phyloP scores from a whole-genome alignment of 2,797 vertebrate genomes.

The Microcaecilia unicolor region DNA sequence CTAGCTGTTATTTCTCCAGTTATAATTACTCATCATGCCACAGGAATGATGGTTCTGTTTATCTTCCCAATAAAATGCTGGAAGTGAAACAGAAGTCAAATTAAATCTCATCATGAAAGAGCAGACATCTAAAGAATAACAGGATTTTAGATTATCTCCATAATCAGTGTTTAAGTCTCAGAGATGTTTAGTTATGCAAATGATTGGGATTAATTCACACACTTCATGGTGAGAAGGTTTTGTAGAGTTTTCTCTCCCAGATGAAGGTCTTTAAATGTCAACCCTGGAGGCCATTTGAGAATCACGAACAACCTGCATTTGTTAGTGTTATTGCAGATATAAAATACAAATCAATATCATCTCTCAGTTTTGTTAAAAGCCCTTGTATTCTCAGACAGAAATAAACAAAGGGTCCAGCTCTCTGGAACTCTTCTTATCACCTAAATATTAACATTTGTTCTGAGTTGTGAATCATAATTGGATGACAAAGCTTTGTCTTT shows the following conservation, averaged over 20 bases:
- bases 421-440: neutral
- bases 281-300: no score
- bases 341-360: accelerated
- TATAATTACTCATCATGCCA: neutral
- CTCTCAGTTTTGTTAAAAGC: no score
- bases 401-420: neutral
- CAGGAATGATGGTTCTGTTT: no score
- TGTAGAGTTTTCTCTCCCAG: neutral
- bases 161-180: neutral
- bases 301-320: accelerated
- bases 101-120: neutral
- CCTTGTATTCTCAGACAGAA: no score
- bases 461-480: no score
- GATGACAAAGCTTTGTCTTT: neutral
- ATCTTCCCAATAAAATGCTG: neutral
- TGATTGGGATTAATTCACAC: accelerated
- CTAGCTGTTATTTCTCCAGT: neutral
- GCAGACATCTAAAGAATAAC: neutral
- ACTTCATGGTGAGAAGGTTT: accelerated
- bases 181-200: neutral
- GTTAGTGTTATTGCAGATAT: accelerated
- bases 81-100: neutral
- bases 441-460: neutral
- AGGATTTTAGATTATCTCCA: neutral
- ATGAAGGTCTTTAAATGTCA: accelerated